A percentile compares a stretch with the other conserved stretches of the same genome.
Conservation (phyloP, 2,888 invertebrate species). For the Pinctada fucata region DNA sequence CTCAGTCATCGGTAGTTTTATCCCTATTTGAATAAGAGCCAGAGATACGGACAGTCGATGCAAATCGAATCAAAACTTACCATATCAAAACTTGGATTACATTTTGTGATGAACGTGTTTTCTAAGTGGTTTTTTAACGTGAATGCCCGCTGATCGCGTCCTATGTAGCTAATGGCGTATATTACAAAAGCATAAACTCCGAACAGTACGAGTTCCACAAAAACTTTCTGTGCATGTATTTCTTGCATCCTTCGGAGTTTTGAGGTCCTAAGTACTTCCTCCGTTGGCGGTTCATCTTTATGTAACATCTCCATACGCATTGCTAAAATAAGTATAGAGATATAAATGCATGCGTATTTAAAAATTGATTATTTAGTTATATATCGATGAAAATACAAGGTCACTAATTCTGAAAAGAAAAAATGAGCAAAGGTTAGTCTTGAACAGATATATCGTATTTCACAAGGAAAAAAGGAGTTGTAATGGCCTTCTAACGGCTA, state of each 20-base stretch:
- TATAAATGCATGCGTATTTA: no score
- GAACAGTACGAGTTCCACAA: slow-evolving; percentile 24
- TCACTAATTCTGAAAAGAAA: no score
- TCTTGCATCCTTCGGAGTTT: background rate
- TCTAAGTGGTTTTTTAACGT: slow-evolving; percentile 15
- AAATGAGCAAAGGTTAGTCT: no score
- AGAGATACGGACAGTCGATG: no score
- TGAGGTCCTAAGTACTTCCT: background rate
- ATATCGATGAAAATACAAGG: no score
- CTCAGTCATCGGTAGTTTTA: no score
- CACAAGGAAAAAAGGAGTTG: no score
- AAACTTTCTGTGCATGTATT: slow-evolving; percentile 13
- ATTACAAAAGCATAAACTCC: slow-evolving; percentile 18
- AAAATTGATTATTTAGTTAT: no score
- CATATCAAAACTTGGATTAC: slow-evolving; percentile 13
- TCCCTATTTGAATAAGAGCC: no score
- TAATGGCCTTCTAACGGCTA: no score
- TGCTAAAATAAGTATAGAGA: no score
- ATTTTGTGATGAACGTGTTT: background rate
- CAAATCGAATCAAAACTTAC: slow-evolving; percentile 22
- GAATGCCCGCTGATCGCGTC: slow-evolving; percentile 21
- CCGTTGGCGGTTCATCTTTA: slow-evolving; percentile 9
- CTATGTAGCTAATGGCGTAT: slow-evolving; percentile 24
- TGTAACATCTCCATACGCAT: slow-evolving; percentile 10
- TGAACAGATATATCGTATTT: no score